Evolutionary conservation across 1,140 invertebrate species (phyloP), one percentile per base, ranked within the genome.

Genomic region (Leptinotarsa undecemlineata): DNA sequence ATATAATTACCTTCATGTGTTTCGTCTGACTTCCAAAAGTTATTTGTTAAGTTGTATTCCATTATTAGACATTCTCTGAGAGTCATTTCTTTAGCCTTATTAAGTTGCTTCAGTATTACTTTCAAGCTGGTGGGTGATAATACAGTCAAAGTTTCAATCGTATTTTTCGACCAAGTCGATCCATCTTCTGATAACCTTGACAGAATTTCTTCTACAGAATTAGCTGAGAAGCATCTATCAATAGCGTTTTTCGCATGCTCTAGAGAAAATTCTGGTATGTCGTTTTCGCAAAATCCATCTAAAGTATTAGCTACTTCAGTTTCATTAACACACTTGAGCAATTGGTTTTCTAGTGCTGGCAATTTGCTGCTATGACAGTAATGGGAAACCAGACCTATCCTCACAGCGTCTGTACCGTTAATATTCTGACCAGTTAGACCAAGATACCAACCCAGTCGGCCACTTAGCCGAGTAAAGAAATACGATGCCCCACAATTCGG

Each of bases 401-500:
- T 92, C 1, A 92, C 87, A 26, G 98, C 92, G 87, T 99, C 97
- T 72, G 89, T 85, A 14, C 97, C 97, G 88, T 91, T 91, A 63
- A 98, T 85, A 74, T 94, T 87, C 77, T 92, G 87, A 79, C 96
- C 98, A 60, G 97, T 98, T 26, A 99, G 87, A 19, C 94, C 98
- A 66, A 99, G 87, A 84, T 92, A 99, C 15, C 95, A 84, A 63
- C 98, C 98, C 20, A 99, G 87, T 81, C 95, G 93, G 64, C 93
- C 94, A 75, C 90, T 88, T 11, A 99, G 86, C 76, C 95, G 89
- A 11, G 98, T 92, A 51, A 99, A 87, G 83, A 99, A 97, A 82
- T 98, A 92, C 8, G 92, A 91, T 15, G 92, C 96, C 42, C 98
- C 98, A 61, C 99, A 98, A 89, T 99, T 98, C 11, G 98, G 96